Percentiles rank a stretch among this genome's conserved stretches.
phyloP scores from a whole-genome alignment of 1,140 invertebrate species.

The Bicyclus anynana region DNA sequence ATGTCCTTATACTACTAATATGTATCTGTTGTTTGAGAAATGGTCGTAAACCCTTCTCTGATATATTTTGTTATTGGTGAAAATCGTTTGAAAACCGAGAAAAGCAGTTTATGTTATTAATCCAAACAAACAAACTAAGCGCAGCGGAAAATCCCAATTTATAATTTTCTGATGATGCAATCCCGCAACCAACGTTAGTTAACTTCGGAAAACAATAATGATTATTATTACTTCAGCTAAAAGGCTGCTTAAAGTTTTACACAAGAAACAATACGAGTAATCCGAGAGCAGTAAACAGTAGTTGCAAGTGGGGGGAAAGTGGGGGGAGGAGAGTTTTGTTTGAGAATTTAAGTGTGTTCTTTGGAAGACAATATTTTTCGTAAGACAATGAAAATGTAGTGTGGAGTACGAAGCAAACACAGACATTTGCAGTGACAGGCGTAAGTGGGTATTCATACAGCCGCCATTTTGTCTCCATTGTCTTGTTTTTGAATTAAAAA shows the following conservation, averaged over 20 bases:
- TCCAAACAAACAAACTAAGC: no score
- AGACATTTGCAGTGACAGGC: constrained; percentile 5
- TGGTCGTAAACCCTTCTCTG: no score
- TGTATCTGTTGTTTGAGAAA: no score
- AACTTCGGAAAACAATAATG: neutral
- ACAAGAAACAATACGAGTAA: constrained; percentile 16
- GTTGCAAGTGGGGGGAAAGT: constrained; percentile 3
- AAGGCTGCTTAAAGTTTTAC: constrained; percentile 6
- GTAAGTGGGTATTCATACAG: neutral
- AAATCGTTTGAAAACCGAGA: no score
- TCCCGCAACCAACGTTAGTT: no score
- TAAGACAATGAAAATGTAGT: constrained; percentile 9
- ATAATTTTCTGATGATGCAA: no score
- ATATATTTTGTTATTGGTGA: no score
- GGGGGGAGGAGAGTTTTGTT: constrained; percentile 11
- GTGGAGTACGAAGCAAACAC: neutral
- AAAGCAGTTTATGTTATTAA: no score
- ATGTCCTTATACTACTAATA: no score
- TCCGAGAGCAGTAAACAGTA: constrained; percentile 22
- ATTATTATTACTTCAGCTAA: neutral
- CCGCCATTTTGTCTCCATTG: neutral
- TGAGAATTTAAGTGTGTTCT: constrained; percentile 26
- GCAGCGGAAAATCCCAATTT: no score
- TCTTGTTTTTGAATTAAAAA: neutral
- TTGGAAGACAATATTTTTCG: constrained; percentile 26